These are phyloP conservation scores for Petrosia ficiformis DNA, from an alignment of 37 sponge, comb jelly and placozoan species.

Conservation along the genomic window DNA sequence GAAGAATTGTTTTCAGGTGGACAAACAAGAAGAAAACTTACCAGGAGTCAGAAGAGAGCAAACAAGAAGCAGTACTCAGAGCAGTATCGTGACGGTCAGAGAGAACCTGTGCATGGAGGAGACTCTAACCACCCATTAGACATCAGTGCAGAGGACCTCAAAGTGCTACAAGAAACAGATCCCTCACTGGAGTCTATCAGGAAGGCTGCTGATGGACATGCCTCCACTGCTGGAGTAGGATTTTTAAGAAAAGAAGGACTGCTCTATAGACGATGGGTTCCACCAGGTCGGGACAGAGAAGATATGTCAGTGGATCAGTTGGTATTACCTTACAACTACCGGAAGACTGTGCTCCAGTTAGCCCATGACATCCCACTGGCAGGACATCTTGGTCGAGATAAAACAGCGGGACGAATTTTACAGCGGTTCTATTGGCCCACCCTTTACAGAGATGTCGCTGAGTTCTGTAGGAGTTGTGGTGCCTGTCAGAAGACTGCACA, in stretches of 20 bases:
- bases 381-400: constrained; percentile 43
- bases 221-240: background rate
- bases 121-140: constrained; percentile 9
- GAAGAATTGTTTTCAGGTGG: constrained; percentile 10
- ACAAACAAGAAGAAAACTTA: background rate
- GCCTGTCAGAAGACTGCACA: constrained; percentile 30
- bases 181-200: background rate
- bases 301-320: constrained; percentile 6
- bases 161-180: constrained; percentile 5
- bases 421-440: too few relatives aligned
- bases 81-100: background rate
- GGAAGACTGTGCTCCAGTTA: constrained; percentile 5
- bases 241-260: constrained; percentile 7
- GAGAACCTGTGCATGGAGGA: too few relatives aligned
- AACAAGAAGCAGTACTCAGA: background rate
- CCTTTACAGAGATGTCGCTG: constrained; percentile 28
- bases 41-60: constrained; percentile 4
- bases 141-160: constrained; percentile 9
- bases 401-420: constrained; percentile 40
- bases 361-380: too few relatives aligned
- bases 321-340: background rate
- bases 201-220: background rate
- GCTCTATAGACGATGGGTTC: constrained; percentile 12
- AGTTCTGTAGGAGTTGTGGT: constrained; percentile 35
- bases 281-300: constrained; percentile 2